Base-by-base conservation (phyloP, 2,888 invertebrate genomes). In the Spodoptera exigua region DNA sequence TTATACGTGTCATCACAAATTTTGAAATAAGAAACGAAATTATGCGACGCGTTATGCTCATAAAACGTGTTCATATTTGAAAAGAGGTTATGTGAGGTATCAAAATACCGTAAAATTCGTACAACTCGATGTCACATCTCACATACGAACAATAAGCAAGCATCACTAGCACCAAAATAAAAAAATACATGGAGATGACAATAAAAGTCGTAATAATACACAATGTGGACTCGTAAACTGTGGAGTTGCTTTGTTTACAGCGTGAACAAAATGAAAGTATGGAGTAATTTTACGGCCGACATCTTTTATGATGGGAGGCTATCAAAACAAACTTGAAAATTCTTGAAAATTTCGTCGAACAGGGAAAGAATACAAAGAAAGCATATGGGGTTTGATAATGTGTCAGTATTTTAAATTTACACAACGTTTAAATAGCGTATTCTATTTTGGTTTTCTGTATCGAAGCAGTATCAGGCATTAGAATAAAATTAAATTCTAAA, bases 161-260 rank as follows among this genome's bases (percentile, higher is more conserved):
- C 54, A 55, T 61, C 52, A 68, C 65, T 60, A 60, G 52, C 45
- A 44, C 27, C 16, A 17, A 17, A 47, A n/a, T 68, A 61, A 80
- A 80, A 79, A 83, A 83, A 81, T 79, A 78, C 70, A 80, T 78
- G 70, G 18, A 78, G 78, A 75, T 72, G 64, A 67, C 73, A 74
- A 74, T 82, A 83, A 83, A 82, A 80, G 68, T 76, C 60, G 74
- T 62, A 76, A 78, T 79, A 83, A 78, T 78, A 65, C 55, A 79
- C 76, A 79, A 77, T 76, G 73, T 74, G 73, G 69, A 69, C 66
- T 75, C 79, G 70, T 83, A 83, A 84, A 78, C 58, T 36, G 46
- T 57, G 53, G 70, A 79, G 69, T 74, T 72, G 66, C 57, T 68
- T 77, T 78, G 77, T 82, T 80, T 79, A 81, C 80, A 76, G 74